Base-by-base conservation (phyloP, 2,113 vertebrate genomes). In the Rissa tridactyla region DNA sequence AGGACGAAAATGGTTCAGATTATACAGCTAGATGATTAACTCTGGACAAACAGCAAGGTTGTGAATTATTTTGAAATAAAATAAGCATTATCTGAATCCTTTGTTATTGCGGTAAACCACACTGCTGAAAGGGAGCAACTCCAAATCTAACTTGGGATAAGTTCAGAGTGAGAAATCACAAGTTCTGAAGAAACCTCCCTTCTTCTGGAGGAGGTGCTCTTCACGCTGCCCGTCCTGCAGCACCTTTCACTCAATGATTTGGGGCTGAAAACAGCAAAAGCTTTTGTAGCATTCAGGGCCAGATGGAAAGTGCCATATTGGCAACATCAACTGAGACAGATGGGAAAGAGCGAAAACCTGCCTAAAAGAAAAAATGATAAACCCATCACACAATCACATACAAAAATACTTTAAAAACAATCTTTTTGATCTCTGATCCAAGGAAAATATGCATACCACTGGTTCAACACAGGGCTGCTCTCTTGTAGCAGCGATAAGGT, bases 281-380 rank as follows among this genome's bases (percentile, higher is more conserved):
- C 91, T 97, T 95, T 77, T 88, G 91, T 58, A 95, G 96, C 96
- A 95, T 68, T 73, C 78, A 15, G 84, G 95, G 95, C 84, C 96
- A 97, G 96, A 97, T 96, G 97, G 96, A 96, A 96, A 95, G 91
- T 94, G 95, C 95, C 95, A 97, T 94, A 96, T 88, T 96, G 97
- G 95, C 94, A 97, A 92, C 95, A 92, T 70, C 92, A 82, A 96
- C 87, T 71, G 87, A 97, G 92, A 97, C 96, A 97, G 95, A 96
- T 97, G 95, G 96, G 94, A 62, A 88, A 96, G 89, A 97, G 55
- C 84, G 91, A 97, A 96, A 96, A 97, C 92, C 91, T 96, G 96
- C 78, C 97, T 94, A 62, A 82, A 92, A 95, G 84, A 58, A 88
- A 64, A 97, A 95, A 95, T 77, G 4, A 95, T 95, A 96, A 95